Evolutionary conservation across 2,113 vertebrate species (phyloP), one percentile per base, ranked within the genome.

Genomic region (Hypocryptadius cinnamomeus): DNA sequence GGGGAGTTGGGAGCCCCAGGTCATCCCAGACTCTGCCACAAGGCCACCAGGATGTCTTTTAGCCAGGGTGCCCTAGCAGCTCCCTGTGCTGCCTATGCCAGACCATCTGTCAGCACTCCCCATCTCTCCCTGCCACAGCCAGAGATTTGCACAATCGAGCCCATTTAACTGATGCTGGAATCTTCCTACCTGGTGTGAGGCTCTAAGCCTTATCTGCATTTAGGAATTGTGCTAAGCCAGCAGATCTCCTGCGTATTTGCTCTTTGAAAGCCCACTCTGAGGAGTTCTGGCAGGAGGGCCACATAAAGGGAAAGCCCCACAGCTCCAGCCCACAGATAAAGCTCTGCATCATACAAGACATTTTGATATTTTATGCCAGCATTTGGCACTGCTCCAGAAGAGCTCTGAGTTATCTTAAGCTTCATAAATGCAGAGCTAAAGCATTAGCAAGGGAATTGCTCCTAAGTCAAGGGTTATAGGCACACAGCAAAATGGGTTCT

Each of bases 331-430:
- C 73, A 80, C 92, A 97, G 96, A 97, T 93, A 94, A 96, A 94
- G 90, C 93, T 95, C 92, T 74, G 78, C 79, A 47, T 80, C 37
- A 54, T 17, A 66, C 81, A 91, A 65, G 81, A 93, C 79, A 89
- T 90, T 94, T 70, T 50, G 69, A 65, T 89, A 78, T 88, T 93
- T 91, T 89, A 96, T 94, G 92, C 96, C 90, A 20, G 13, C 82
- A 85, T 94, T 90, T 96, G 95, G 94, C 73, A 18, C 20, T 53
- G 85, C 71, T 90, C 92, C 88, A 70, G 93, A 76, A 86, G 92
- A 95, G 93, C 92, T 94, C 61, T 33, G 82, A 93, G 92, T 93
- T 96, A 88, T 86, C 93, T 96, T 97, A 96, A 97, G 97, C 97
- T 95, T 80, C 68, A 8, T 76, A 95, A 93, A 93, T 85, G 93